Base-by-base conservation (phyloP, 2,797 vertebrate species). In the Remorina albescens region DNA sequence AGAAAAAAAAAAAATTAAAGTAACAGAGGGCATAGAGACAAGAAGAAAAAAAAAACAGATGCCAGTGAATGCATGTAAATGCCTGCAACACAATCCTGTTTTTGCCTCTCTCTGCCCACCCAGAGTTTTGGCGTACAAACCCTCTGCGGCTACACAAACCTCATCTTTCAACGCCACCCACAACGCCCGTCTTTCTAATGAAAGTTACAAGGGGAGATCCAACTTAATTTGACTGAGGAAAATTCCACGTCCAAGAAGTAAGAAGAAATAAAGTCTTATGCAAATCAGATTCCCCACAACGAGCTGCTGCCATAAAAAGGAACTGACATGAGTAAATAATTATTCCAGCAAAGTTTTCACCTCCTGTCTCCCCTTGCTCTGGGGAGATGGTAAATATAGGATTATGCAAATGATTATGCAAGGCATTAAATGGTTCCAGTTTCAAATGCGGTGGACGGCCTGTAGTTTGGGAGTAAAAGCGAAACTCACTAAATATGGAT, bases 291-390 rank as follows among this genome's bases (percentile, higher is more conserved):
- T 67, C 59, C 28, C 69, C 62, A 5, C 62, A 57, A 64, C 8
- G 47, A 39, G 41, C 54, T 46, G 68, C 80, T 65, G 21, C 67
- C 56, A 36, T 66, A 58, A 80, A 78, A 41, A 78, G 68, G 41
- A 71, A 61, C 66, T 34, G 76, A 84, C 77, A 59, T 50, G 51
- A 84, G 88, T 78, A 85, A 89, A 88, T 81, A 81, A 86, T 84
- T 61, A 81, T 77, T 76, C 37, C 42, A 19, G 54, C 59, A 78
- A 41, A 58, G 71, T 59, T 63, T 50, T 66, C 67, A 25, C 74
- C 71, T 62, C 54, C 60, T 6, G 18, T 49, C 64, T 5, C 4
- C 46, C 42, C 42, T 44, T 34, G 13, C 49, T 56, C 69, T 57
- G 46, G 28, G 58, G 69, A 53, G 74, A 60, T 18, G 62, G 74